phyloP scores from a whole-genome alignment of 2,113 vertebrate genomes.

The Chroicocephalus ridibundus region DNA sequence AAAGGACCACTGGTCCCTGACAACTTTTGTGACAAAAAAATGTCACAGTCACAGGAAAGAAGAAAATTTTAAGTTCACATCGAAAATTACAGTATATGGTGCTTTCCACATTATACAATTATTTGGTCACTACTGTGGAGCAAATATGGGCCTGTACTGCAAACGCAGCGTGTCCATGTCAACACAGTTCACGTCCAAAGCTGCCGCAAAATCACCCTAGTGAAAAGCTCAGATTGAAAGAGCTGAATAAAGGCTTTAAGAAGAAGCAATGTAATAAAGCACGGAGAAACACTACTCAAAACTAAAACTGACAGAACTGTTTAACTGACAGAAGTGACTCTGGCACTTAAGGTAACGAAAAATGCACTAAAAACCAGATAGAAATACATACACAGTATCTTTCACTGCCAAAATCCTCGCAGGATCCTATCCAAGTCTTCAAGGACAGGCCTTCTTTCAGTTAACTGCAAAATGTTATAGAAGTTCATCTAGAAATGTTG shows the following conservation, averaged over 20 bases:
- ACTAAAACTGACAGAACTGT: background rate
- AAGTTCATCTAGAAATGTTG: background rate
- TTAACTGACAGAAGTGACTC: background rate
- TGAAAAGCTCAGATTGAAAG: background rate
- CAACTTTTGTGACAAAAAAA: background rate
- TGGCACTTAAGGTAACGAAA: background rate
- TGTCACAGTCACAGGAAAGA: background rate
- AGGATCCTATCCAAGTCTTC: background rate
- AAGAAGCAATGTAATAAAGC: background rate
- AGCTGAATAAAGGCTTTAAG: background rate
- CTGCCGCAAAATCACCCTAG: background rate
- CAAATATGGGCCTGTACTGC: background rate
- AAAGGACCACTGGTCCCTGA: background rate
- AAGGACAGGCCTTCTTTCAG: background rate
- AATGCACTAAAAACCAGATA: background rate
- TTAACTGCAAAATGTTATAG: background rate
- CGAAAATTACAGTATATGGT: background rate
- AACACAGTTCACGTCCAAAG: background rate
- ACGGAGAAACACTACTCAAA: background rate
- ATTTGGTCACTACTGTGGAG: background rate
- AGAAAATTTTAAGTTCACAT: background rate
- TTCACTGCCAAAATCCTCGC: background rate
- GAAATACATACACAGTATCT: background rate
- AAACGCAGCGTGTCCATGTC: background rate
- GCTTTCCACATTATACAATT: background rate